Conservation (phyloP, 1,140 invertebrate genomes). For the Polyergus mexicanus region DNA sequence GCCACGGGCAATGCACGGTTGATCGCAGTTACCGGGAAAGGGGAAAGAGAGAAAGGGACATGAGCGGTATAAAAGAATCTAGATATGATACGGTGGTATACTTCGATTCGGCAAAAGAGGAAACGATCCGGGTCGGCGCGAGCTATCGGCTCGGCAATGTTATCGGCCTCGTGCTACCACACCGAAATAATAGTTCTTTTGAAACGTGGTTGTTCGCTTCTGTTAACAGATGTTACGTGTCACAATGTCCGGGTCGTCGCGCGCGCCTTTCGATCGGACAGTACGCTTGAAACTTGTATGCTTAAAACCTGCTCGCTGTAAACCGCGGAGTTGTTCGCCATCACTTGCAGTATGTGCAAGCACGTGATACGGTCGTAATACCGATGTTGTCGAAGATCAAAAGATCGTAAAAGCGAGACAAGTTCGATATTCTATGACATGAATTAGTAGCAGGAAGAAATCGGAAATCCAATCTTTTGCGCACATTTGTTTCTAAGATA, state of each 20-base stretch:
- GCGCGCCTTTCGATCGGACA: conserved; percentile 39
- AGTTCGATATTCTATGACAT: conserved; percentile 11
- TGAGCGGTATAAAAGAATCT: conserved; percentile 58
- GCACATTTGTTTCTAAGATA: neutral
- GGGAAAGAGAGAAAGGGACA: neutral
- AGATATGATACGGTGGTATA: neutral
- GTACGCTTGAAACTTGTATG: conserved; percentile 20
- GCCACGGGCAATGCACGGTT: conserved; percentile 68
- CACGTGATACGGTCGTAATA: conserved; percentile 18
- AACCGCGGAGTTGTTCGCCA: neutral
- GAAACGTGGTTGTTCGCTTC: conserved; percentile 64
- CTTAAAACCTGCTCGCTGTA: neutral
- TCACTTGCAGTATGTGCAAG: no score
- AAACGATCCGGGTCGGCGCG: conserved; percentile 36
- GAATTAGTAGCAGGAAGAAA: neutral
- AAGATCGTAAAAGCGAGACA: conserved; percentile 15
- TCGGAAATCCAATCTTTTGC: neutral
- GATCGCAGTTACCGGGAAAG: conserved; percentile 65
- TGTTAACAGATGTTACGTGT: conserved; percentile 73
- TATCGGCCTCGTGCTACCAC: conserved; percentile 29
- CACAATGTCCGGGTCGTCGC: conserved; percentile 64
- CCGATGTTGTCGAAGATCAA: conserved; percentile 41
- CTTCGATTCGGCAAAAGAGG: conserved; percentile 26
- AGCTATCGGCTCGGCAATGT: conserved; percentile 30
- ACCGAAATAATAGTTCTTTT: conserved; percentile 65